Conservation (phyloP, 2,797 vertebrate species). For the Propithecus deckenii region DNA sequence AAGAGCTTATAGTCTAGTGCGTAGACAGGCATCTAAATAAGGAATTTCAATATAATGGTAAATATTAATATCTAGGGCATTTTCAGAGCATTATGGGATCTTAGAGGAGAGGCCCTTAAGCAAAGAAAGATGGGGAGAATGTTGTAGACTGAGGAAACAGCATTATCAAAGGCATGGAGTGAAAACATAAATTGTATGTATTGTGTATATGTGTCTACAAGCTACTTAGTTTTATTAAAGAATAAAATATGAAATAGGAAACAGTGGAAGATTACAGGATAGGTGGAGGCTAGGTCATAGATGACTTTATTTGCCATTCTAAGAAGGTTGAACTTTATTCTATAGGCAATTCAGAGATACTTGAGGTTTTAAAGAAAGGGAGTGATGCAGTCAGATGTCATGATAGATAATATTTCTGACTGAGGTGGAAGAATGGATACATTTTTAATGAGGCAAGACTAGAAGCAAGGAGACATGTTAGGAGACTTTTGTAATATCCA, state of each 20-base stretch:
- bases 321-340: not conserved
- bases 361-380: constrained; percentile 31
- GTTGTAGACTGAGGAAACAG: not conserved
- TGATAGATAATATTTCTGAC: constrained; percentile 25
- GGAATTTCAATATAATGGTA: not conserved
- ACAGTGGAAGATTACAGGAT: not conserved
- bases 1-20: not conserved
- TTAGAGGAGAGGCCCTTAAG: not conserved
- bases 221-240: constrained; percentile 34
- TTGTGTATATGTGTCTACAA: not conserved
- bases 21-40: not conserved
- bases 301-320: not conserved
- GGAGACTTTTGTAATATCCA: not conserved
- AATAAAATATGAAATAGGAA: not conserved
- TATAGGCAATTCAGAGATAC: not conserved
- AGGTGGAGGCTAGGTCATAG: not conserved
- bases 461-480: not conserved
- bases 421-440: not conserved
- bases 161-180: not conserved
- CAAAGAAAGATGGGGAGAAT: not conserved
- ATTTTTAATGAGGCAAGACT: constrained; percentile 47
- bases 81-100: not conserved
- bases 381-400: not conserved
- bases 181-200: not conserved
- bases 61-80: not conserved